phyloP scores from a whole-genome alignment of 2,797 vertebrate genomes.

The Acrossocheilus wenchowensis region DNA sequence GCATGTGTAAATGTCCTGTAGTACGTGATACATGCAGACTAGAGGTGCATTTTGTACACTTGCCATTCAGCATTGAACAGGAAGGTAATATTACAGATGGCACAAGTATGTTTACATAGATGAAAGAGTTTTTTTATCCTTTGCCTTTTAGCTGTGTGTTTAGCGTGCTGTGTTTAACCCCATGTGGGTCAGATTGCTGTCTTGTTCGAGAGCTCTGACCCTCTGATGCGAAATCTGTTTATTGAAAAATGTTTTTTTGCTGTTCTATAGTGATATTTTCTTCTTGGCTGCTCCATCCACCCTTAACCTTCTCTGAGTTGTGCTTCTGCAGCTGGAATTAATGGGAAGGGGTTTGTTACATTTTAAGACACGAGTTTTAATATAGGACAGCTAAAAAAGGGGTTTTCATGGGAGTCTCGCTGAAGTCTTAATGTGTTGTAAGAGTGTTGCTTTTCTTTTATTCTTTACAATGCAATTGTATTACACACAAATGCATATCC shows the following conservation, averaged over 20 bases:
- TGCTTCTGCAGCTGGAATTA: constrained; percentile 59
- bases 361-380: constrained; percentile 59
- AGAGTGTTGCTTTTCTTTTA: constrained; percentile 53
- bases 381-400: constrained; percentile 5
- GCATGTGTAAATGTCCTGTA: constrained; percentile 23
- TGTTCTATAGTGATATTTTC: constrained; percentile 28
- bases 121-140: background rate
- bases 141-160: constrained; percentile 59
- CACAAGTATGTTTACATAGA: constrained; percentile 29
- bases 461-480: constrained; percentile 65
- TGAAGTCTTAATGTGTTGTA: constrained; percentile 47
- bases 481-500: constrained; percentile 61
- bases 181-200: background rate
- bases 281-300: constrained; percentile 61
- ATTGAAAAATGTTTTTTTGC: constrained; percentile 10
- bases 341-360: constrained; percentile 38
- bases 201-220: background rate
- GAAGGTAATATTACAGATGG: constrained; percentile 20
- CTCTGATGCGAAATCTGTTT: constrained; percentile 1
- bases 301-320: constrained; percentile 56
- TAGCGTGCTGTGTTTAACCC: constrained; percentile 9
- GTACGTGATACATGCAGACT: constrained; percentile 23
- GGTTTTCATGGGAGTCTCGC: constrained; percentile 34
- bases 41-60: constrained; percentile 9
- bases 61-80: background rate